phyloP scores from a whole-genome alignment of 2,888 invertebrate species.

The Ischnus inquisitorius region DNA sequence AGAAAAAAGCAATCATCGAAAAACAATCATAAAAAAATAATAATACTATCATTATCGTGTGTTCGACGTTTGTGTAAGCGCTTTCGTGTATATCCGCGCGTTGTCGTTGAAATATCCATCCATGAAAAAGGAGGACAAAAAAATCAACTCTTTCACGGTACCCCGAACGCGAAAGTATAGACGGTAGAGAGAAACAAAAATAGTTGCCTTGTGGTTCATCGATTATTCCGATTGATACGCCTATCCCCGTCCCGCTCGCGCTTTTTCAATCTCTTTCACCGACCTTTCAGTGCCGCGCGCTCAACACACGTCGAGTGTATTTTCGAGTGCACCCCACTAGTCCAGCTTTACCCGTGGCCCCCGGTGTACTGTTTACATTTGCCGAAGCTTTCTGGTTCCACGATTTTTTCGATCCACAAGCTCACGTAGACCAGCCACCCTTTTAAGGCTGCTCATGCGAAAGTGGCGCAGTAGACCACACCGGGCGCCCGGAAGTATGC shows the following conservation, averaged over 20 bases:
- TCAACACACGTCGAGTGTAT: not conserved
- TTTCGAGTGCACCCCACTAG: not conserved
- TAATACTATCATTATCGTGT: not conserved
- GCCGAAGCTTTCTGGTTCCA: not conserved
- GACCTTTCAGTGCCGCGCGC: not conserved
- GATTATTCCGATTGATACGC: constrained; percentile 3
- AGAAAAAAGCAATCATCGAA: not conserved
- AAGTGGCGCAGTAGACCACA: not conserved
- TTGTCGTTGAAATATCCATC: not conserved
- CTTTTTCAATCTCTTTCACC: no score
- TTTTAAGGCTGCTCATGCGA: constrained; percentile 10
- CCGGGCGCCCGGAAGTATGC: constrained; percentile 3
- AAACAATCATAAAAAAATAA: not conserved
- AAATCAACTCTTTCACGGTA: not conserved
- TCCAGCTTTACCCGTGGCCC: not conserved
- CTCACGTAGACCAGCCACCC: not conserved
- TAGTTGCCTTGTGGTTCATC: not conserved
- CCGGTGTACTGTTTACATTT: constrained; percentile 2
- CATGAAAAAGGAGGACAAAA: not conserved
- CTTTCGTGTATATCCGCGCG: not conserved
- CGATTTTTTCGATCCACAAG: not conserved
- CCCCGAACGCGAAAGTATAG: not conserved
- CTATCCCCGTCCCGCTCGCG: not conserved
- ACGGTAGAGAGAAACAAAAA: not conserved
- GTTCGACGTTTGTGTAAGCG: not conserved